phyloP scores from a whole-genome alignment of 1,140 invertebrate species.

The Cotesia glomerata region DNA sequence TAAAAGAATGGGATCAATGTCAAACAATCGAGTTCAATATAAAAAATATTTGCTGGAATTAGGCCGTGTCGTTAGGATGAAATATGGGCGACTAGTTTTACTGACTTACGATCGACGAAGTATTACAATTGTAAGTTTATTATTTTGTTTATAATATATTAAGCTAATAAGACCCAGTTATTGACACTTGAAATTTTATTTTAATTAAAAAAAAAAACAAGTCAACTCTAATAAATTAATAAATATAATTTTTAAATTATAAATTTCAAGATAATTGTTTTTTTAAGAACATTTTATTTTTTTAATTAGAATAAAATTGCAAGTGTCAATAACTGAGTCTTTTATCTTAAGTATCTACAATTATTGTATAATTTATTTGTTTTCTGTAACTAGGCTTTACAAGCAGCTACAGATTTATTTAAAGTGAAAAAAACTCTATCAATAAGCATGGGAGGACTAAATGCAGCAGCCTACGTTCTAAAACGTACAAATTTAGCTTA shows the following conservation, averaged over 20 bases:
- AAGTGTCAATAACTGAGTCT: too few relatives aligned
- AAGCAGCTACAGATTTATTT: conserved; percentile 42
- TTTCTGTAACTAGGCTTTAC: conserved; percentile 42
- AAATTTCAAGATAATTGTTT: too few relatives aligned
- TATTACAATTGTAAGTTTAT: conserved; percentile 47
- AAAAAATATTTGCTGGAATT: conserved; percentile 62
- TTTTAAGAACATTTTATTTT: too few relatives aligned
- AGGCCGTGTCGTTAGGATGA: conserved; percentile 56
- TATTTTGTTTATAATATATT: conserved; percentile 1
- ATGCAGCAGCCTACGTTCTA: conserved; percentile 53
- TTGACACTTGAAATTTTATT: neutral
- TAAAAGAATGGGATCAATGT: conserved; percentile 63
- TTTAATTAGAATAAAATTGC: too few relatives aligned
- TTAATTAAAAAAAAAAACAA: neutral
- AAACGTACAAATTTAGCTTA: conserved; percentile 40
- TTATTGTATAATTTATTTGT: conserved; percentile 5
- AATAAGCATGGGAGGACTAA: conserved; percentile 57
- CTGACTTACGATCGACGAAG: conserved; percentile 66
- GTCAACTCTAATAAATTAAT: too few relatives aligned
- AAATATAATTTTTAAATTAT: too few relatives aligned
- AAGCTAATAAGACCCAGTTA: neutral
- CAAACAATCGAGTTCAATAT: conserved; percentile 65
- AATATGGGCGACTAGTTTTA: conserved; percentile 63
- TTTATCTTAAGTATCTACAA: too few relatives aligned
- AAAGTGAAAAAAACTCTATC: conserved; percentile 46